Evolutionary conservation across 2,797 vertebrate species (phyloP), one percentile per base, ranked within the genome.

Genomic region (Chelmon rostratus): DNA sequence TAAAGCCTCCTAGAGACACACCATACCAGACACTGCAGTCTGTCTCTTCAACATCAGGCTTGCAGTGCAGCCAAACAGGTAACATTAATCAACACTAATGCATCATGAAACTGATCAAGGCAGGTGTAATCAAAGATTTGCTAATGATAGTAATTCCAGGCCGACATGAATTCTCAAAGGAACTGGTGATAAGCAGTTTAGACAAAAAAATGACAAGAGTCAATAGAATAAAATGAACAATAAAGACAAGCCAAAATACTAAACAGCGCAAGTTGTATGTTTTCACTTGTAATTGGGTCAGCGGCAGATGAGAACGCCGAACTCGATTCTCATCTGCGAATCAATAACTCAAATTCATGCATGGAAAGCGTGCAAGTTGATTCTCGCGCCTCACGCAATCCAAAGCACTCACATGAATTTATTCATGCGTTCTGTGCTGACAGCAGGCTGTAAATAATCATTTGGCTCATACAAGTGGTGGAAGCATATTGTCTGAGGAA

Each of bases 361-460:
- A 62, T 56, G 62, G 68, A 86, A 82, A 54, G 69, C 9, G 16
- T 70, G 68, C 61, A 54, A 81, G 79, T 67, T 76, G 50, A 84
- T 81, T 86, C 57, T 76, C 59, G 69, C 40, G 1, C 76, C 81
- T 84, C 72, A 44, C 69, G 67, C 71, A 72, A 76, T 85, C 82
- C 71, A 81, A 86, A 79, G 80, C 61, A 47, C 63, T 78, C 50
- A 1, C 72, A 90, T 84, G 73, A 83, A 88, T 91, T 71, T 86
- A 88, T 92, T 91, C 87, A 89, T 88, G 75, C 71, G 37, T 81
- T 84, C 76, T 77, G 77, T 38, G 59, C 67, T 82, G 89, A 92
- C 82, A 90, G 84, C 80, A 83, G 84, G 81, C 81, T 73, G 78
- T 90, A 91, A 90, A 92, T 89, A 89, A 91, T 88, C 61, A 90